Base-by-base conservation (phyloP, 1,140 invertebrate species). In the Cardiocondyla obscurior region DNA sequence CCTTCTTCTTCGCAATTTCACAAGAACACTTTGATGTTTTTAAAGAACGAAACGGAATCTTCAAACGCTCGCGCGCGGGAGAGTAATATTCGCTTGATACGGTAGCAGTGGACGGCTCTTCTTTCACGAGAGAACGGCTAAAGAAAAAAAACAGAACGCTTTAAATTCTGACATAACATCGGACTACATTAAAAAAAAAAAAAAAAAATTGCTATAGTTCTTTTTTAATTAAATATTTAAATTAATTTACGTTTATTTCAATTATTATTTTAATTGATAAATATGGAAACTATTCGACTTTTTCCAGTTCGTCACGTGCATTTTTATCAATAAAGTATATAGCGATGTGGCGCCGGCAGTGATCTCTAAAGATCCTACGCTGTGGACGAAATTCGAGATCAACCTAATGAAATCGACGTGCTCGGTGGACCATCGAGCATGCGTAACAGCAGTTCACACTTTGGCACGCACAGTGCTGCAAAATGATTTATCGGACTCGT, bases 331-430 rank as follows among this genome's bases (percentile, higher is more conserved):
- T 12, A 39, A 69, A 12, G 44, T 62, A 1, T 85, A 85, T 14
- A 42, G 3, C 14, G 19, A 51, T 6, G 42, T 16, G 3, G 73
- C 42, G 14, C 33, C 19, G 5, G 30, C n/a, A n/a, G n/a, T 76
- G 1, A 5, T 36, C 0, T 7, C 19, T 22, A 74, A 28, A 10
- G n/a, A 53, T 22, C 65, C 42, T 1, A 7, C n/a, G 14, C 3
- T 33, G 10, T 84, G 70, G 81, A 81, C 55, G 10, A 5, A 28
- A 8, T 85, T 84, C 30, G 39, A 81, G 8, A 25, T 72, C 5
- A 28, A 57, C n/a, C 0, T 86, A 42, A 83, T 83, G 53, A 76
- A 67, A 77, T 62, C 19, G 42, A 53, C 84, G 16, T 86, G 82
- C 30, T 81, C 19, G 14, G 30, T 25, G 0, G 64, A 67, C 12